phyloP scores from a whole-genome alignment of 2,888 invertebrate species.

The Pyralis farinalis region DNA sequence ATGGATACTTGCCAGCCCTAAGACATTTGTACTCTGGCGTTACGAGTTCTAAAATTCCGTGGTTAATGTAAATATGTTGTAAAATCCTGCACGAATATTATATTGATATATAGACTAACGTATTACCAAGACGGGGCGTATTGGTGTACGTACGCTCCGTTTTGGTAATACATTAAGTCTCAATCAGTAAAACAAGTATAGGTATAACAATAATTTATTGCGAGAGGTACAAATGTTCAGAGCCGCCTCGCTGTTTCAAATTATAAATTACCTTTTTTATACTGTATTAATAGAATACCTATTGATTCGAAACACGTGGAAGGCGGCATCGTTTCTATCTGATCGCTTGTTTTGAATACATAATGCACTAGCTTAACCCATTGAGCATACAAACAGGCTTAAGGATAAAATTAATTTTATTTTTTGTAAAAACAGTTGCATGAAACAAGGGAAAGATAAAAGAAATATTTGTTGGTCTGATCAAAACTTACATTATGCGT shows the following conservation, averaged over 20 bases:
- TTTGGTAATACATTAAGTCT: no score
- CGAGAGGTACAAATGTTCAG: not conserved
- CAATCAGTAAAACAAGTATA: not conserved
- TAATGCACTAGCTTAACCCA: conserved; percentile 25
- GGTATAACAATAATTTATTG: not conserved
- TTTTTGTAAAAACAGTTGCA: not conserved
- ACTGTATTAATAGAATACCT: conserved; percentile 21
- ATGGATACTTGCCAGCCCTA: no score
- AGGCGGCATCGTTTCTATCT: conserved; percentile 28
- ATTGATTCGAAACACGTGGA: conserved; percentile 36
- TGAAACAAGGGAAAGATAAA: no score
- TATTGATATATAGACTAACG: no score
- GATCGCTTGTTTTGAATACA: conserved; percentile 31
- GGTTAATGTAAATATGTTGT: no score
- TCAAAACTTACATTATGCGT: no score
- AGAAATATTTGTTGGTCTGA: no score
- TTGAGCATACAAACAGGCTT: conserved; percentile 26
- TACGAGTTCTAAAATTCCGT: no score
- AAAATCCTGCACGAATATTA: no score
- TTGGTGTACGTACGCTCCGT: no score
- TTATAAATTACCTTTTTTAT: conserved; percentile 19
- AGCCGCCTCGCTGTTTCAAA: conserved; percentile 6
- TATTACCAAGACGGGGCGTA: no score
- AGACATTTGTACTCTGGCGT: no score
- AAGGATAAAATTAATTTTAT: conserved; percentile 3